Percentiles rank a stretch among this genome's conserved stretches.
Conservation (phyloP, 2,797 vertebrate genomes). For the Channa striata region DNA sequence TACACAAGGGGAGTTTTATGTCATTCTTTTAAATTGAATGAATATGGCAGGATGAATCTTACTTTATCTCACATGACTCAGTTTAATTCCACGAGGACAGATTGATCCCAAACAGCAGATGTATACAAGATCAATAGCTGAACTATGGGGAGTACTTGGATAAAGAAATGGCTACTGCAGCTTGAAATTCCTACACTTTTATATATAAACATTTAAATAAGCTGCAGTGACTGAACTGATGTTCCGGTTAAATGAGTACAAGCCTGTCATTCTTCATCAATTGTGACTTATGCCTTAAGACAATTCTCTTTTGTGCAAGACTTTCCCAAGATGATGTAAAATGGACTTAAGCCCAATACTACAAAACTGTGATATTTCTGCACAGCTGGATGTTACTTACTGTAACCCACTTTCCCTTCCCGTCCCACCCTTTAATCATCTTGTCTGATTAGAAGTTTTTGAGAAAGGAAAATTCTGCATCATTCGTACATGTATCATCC, state of each 20-base stretch:
- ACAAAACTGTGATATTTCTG: conserved; percentile 40
- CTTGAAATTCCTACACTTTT: conserved; percentile 3
- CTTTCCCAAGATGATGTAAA: conserved; percentile 9
- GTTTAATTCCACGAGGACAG: not conserved
- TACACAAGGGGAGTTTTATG: no score
- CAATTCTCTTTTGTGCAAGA: conserved; percentile 1
- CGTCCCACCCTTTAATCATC: conserved; percentile 62
- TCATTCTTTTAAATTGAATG: no score
- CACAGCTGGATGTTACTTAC: conserved; percentile 53
- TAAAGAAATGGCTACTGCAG: not conserved
- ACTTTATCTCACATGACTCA: not conserved
- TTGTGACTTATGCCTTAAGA: conserved; percentile 1
- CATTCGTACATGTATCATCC: conserved; percentile 66
- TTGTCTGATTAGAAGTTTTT: conserved; percentile 40
- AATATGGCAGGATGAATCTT: not conserved
- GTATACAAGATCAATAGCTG: not conserved
- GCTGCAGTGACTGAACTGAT: not conserved
- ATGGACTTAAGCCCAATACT: conserved; percentile 19
- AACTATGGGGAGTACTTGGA: not conserved
- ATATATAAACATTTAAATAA: not conserved
- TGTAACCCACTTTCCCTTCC: conserved; percentile 39
- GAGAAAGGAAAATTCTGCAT: conserved; percentile 49
- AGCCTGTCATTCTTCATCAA: conserved; percentile 8
- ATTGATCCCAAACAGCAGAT: conserved; percentile 4
- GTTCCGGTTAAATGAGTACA: not conserved